Evolutionary conservation across 2,113 vertebrate species (phyloP).

Genomic region (Dendropsophus ebraccatus): DNA sequence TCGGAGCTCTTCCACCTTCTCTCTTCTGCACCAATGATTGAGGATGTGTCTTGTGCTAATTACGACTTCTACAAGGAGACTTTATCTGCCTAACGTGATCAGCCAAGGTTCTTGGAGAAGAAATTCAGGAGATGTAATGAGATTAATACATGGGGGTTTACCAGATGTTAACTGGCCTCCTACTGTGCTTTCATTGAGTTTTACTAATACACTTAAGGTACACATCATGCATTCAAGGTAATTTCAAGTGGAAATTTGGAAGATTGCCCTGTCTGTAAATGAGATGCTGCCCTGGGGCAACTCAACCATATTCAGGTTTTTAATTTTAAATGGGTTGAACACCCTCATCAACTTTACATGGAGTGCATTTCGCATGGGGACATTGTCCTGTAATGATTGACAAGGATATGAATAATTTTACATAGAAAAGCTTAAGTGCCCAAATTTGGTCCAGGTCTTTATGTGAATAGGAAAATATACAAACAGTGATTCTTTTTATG

Average conservation of each 20-base stretch:
- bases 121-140: constrained; percentile 25
- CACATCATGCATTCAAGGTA: background rate
- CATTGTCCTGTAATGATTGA: background rate
- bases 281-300: background rate
- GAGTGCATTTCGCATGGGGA: background rate
- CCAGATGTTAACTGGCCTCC: background rate
- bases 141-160: constrained; percentile 13
- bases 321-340: background rate
- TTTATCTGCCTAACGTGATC: background rate
- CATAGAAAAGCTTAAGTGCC: background rate
- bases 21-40: constrained; percentile 8
- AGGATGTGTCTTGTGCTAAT: constrained; percentile 7
- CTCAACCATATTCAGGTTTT: background rate
- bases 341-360: background rate
- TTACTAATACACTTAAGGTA: background rate
- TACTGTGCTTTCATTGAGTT: background rate
- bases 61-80: background rate
- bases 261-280: background rate
- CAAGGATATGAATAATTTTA: background rate
- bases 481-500: background rate
- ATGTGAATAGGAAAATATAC: background rate
- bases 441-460: background rate
- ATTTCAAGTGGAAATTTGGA: background rate
- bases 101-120: constrained; percentile 10
- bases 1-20: background rate